A percentile compares a stretch with the other conserved stretches of the same genome.
These are phyloP conservation scores for Kryptolebias marmoratus DNA, from an alignment of 2,113 vertebrate genomes.

Conservation along the genomic window DNA sequence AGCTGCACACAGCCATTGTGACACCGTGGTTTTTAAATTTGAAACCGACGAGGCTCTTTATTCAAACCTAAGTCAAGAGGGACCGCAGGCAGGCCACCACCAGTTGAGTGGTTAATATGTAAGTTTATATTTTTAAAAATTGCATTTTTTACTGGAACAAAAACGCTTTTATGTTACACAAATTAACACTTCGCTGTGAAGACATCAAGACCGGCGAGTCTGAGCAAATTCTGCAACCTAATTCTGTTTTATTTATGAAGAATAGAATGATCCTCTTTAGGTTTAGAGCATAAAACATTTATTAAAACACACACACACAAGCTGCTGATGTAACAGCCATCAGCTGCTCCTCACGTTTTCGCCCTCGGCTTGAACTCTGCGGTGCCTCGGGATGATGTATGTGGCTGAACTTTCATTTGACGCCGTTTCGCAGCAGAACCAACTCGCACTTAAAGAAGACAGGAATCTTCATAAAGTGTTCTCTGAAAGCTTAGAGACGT, in stretches of 20 bases:
- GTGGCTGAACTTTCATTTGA: not conserved
- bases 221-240: not conserved
- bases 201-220: not conserved
- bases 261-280: not conserved
- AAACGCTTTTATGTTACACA: not conserved
- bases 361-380: constrained; percentile 21
- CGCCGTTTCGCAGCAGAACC: not conserved
- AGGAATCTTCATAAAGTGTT: not conserved
- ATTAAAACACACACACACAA: not conserved
- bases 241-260: not conserved
- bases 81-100: too few species aligned
- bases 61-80: too few species aligned
- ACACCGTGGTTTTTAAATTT: too few species aligned
- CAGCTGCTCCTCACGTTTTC: not conserved
- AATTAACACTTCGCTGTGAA: not conserved
- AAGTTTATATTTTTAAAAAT: too few species aligned
- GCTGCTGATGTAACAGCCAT: not conserved
- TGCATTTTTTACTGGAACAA: too few species aligned
- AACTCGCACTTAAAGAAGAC: not conserved
- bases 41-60: too few species aligned
- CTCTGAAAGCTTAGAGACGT: not conserved
- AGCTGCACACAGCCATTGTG: too few species aligned
- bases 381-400: constrained; percentile 9
- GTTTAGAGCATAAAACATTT: not conserved
- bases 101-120: too few species aligned